Percentiles rank a stretch among this genome's conserved stretches.
Evolutionary conservation across 2,113 vertebrate genomes (phyloP).

Genomic region (Vulpes ferrilata): DNA sequence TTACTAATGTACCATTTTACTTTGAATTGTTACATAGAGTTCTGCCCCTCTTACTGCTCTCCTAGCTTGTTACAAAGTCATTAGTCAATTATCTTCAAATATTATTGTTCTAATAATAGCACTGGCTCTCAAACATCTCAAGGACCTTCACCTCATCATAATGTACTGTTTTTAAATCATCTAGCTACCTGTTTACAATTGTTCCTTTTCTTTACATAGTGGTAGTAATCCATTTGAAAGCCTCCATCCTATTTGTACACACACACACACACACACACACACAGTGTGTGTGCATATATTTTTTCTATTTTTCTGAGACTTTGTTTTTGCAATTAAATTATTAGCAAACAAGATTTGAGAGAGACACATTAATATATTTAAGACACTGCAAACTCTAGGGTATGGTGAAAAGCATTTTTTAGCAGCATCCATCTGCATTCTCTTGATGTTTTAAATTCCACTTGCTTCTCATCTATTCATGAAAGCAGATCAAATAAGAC

Average conservation of each 20-base stretch:
- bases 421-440: neutral
- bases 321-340: conserved; percentile 46
- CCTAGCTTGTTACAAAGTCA: neutral
- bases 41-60: neutral
- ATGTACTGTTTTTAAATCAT: neutral
- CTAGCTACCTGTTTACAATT: neutral
- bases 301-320: neutral
- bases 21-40: neutral
- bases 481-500: conserved; percentile 18
- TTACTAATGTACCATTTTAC: conserved; percentile 49
- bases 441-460: conserved; percentile 1
- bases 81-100: conserved; percentile 36
- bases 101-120: conserved; percentile 48
- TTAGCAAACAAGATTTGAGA: conserved; percentile 25
- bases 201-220: neutral
- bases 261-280: neutral
- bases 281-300: neutral
- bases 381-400: neutral
- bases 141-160: neutral
- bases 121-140: neutral
- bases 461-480: neutral
- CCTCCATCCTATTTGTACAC: neutral
- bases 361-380: neutral
- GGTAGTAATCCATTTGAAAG: neutral
- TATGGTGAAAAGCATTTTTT: neutral